Evolutionary conservation across 2,888 invertebrate species (phyloP).

Genomic region (Caenorhabditis sp.): DNA sequence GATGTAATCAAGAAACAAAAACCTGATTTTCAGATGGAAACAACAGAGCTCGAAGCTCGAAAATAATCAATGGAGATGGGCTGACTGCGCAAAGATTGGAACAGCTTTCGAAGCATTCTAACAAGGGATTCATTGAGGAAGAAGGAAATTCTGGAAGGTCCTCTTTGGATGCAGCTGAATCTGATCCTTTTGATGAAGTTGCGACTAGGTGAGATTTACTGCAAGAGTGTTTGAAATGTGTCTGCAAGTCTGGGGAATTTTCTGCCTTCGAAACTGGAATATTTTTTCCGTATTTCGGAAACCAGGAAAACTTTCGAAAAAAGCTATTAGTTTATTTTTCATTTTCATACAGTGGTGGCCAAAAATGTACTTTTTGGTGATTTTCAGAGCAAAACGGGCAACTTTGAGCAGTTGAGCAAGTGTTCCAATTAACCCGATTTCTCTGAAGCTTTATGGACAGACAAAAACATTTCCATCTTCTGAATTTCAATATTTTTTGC

Average conservation of each 20-base stretch:
- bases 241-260: too few species aligned
- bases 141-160: constrained; percentile 48
- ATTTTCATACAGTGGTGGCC: too few species aligned
- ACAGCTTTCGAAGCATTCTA: constrained; percentile 53
- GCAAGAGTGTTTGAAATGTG: background rate
- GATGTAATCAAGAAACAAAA: constrained; percentile 7
- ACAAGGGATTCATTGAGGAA: constrained; percentile 62
- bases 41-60: constrained; percentile 52
- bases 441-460: too few species aligned
- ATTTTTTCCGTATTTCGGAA: too few species aligned
- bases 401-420: too few species aligned
- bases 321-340: too few species aligned
- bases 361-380: too few species aligned
- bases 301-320: too few species aligned
- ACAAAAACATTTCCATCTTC: too few species aligned
- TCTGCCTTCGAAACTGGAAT: background rate
- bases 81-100: constrained; percentile 61
- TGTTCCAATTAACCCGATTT: too few species aligned
- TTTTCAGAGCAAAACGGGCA: too few species aligned
- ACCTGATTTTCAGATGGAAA: constrained; percentile 13
- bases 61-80: constrained; percentile 61
- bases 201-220: constrained; percentile 29
- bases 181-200: constrained; percentile 55
- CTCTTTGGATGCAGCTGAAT: constrained; percentile 7
- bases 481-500: background rate